These are phyloP conservation scores for Syngnathus acus DNA, from an alignment of 2,797 vertebrate genomes.

Conservation along the genomic window DNA sequence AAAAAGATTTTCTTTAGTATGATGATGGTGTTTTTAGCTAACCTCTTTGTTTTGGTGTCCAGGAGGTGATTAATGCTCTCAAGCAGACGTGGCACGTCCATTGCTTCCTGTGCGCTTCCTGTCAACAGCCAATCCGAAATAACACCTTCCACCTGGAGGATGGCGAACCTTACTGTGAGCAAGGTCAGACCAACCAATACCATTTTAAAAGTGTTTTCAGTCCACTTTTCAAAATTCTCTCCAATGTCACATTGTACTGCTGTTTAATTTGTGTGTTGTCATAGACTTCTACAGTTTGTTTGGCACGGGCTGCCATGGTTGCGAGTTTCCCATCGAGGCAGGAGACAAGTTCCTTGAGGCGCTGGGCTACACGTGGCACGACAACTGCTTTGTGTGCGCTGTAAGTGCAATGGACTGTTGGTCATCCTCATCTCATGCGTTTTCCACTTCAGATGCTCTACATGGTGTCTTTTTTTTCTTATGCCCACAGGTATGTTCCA, in stretches of 20 bases:
- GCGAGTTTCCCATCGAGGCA: slow-evolving; percentile 95
- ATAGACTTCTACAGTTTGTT: slow-evolving; percentile 93
- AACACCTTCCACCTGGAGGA: slow-evolving; percentile 94
- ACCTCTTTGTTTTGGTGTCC: slow-evolving; percentile 11
- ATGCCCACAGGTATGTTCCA: slow-evolving; percentile 80
- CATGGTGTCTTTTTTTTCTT: slow-evolving; percentile 6
- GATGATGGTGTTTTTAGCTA: neutral
- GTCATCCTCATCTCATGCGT: neutral
- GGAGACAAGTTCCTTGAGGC: slow-evolving; percentile 96
- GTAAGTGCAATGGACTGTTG: slow-evolving; percentile 68
- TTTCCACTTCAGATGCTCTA: neutral
- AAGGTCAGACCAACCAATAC: slow-evolving; percentile 64
- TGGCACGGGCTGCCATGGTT: slow-evolving; percentile 88
- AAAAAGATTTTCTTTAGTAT: neutral
- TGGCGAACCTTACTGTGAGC: slow-evolving; percentile 93
- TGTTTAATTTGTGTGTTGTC: neutral
- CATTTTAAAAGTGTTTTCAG: too few species aligned
- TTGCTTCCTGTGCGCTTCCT: slow-evolving; percentile 89
- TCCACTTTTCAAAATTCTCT: neutral
- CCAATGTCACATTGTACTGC: neutral
- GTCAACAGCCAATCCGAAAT: slow-evolving; percentile 90
- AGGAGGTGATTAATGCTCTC: slow-evolving; percentile 98
- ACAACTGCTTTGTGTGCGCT: slow-evolving; percentile 94
- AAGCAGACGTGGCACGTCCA: slow-evolving; percentile 93
- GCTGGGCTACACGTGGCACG: slow-evolving; percentile 90